These are phyloP conservation scores for Nannobrachium achirus DNA, from an alignment of 2,113 vertebrate species.

Conservation along the genomic window DNA sequence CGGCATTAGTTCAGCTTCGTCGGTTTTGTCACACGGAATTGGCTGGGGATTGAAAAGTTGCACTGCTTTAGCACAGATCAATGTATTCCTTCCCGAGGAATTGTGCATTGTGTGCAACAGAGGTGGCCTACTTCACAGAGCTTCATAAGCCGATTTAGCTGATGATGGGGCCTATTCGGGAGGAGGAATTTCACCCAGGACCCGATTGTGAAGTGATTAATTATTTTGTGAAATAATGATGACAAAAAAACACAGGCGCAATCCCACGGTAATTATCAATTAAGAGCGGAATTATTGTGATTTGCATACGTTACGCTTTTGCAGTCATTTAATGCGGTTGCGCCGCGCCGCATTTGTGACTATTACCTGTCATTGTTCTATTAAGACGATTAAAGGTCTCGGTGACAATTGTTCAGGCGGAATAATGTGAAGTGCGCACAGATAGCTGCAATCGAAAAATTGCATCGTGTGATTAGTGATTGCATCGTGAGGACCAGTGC, in stretches of 20 bases:
- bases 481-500: no score
- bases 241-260: slow-evolving; percentile 47
- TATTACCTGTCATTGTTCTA: slow-evolving; percentile 7
- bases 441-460: no score
- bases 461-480: no score
- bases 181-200: slow-evolving; percentile 37
- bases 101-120: slow-evolving; percentile 55
- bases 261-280: slow-evolving; percentile 59
- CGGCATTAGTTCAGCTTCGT: slow-evolving; percentile 64
- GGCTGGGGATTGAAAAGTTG: slow-evolving; percentile 53
- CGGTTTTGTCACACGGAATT: slow-evolving; percentile 64
- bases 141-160: slow-evolving; percentile 49
- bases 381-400: background rate
- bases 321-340: slow-evolving; percentile 18
- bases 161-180: slow-evolving; percentile 42
- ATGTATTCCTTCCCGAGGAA: slow-evolving; percentile 46
- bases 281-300: slow-evolving; percentile 29
- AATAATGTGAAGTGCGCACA: no score
- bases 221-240: slow-evolving; percentile 53
- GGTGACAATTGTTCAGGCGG: no score
- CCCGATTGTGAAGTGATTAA: slow-evolving; percentile 52
- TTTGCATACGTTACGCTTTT: slow-evolving; percentile 7
- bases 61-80: slow-evolving; percentile 60
- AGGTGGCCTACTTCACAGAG: slow-evolving; percentile 57
- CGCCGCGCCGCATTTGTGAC: slow-evolving; percentile 8